Base-by-base conservation (phyloP, 37 sponge, comb jelly and placozoan genomes). In the Geodia barretti region DNA sequence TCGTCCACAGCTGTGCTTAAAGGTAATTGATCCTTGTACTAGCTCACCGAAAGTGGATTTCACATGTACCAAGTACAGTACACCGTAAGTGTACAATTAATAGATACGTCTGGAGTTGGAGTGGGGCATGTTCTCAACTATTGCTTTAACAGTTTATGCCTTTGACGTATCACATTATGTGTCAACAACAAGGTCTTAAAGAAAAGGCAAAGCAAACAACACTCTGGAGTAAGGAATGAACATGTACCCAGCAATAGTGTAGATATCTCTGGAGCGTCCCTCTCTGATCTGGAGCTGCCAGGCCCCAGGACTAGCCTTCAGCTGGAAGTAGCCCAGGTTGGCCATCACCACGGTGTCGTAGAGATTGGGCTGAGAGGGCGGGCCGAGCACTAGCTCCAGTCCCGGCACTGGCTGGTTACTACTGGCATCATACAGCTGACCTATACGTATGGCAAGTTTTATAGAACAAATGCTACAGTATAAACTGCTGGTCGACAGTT, bases 301-400 rank as follows among this genome's bases (percentile, higher is more conserved):
- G 41, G 84, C 83, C 0, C 98, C 98, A 30, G 98, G 95, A 0
- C 70, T 79, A 0, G 93, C 93, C 73, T 97, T 97, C 65, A 97
- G 76, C 74, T 97, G 98, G 80, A 92, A 97, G 85, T 97, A 97
- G 8, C 98, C 98, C 64, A 97, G 81, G 73, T 97, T 97, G 0
- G 95, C 98, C 98, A 97, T 97, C 39, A 97, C 98, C 36, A 97
- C 87, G 42, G 95, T 97, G 75, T 97, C 98, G 84, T 86, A 89
- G 1, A 67, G 32, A 19, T 89, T 82, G 4, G 93, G 91, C 0
- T 78, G 42, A 2, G 73, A 60, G 19, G 59, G 61, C n/a, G 95
- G 92, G 34, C 92, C 93, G 42, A 97, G 71, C 39, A 90, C 88
- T 65, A 86, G 90, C 73, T 97, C 92, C 17, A 97, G 82, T 9